Evolutionary conservation across 2,797 vertebrate species (phyloP), one percentile per base, ranked within the genome.

Genomic region (Echiichthys vipera): DNA sequence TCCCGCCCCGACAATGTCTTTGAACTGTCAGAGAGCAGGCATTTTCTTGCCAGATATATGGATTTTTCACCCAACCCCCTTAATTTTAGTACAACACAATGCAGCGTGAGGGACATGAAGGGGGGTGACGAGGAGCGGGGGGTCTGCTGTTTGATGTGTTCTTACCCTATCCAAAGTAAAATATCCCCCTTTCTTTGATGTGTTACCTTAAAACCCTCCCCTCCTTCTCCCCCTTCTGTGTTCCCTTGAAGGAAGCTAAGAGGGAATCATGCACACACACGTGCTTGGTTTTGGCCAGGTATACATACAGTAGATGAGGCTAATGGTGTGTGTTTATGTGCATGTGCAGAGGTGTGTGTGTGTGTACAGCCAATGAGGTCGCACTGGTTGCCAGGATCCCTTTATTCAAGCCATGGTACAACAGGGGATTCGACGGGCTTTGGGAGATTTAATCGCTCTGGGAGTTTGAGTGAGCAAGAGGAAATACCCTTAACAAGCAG

Each of bases 401-500:
- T 81, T 78, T 61, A 58, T 73, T 82, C 55, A 62, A 78, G 67
- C 69, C 59, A 34, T 11, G 67, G 37, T 71, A 36, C 68, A 63
- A 54, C 71, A 6, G 78, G 80, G n/a, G 81, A 89, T 89, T 80
- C 29, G 13, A 57, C 22, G 4, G 74, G 80, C 84, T 87, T 89
- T 79, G 78, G 70, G 80, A 87, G 85, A 85, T 88, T 86, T 86
- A 90, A 86, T 88, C 86, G 27, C 83, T 84, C 86, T 85, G 86
- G 86, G 91, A 91, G 86, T 88, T 85, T 83, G 80, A 89, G 75
- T 80, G 86, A 87, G 80, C 74, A 59, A 78, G 87, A 91, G 92
- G 92, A 93, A 93, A 92, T 93, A 91, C 91, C 88, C 85, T 76
- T 91, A 91, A 93, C 91, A 88, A 92, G 90, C 88, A 83, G 79